Evolutionary conservation across 2,113 vertebrate genomes (phyloP).

Genomic region (Callocephalon fimbriatum): DNA sequence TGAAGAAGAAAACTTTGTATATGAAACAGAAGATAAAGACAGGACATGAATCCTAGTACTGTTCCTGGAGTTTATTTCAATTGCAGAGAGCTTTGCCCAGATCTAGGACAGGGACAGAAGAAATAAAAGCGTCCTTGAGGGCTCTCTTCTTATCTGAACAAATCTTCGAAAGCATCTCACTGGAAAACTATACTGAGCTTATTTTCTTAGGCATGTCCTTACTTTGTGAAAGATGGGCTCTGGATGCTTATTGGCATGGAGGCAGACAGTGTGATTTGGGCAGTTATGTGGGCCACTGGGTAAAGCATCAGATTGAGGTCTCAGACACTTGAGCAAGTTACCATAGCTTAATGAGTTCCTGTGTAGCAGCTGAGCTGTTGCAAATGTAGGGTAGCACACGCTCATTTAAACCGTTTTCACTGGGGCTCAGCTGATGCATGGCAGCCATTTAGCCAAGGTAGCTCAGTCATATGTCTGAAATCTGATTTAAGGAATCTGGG

Average conservation of each 20-base stretch:
- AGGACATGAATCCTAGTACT: not conserved
- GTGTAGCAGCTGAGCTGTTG: constrained; percentile 54
- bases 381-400: constrained; percentile 38
- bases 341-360: constrained; percentile 56
- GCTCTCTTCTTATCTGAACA: not conserved
- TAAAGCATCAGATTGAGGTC: constrained; percentile 41
- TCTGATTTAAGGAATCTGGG: not conserved
- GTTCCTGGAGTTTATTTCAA: not conserved
- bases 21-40: not conserved
- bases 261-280: not conserved
- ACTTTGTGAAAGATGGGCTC: not conserved
- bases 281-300: constrained; percentile 44
- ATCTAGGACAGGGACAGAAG: not conserved
- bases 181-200: not conserved
- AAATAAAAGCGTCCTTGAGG: not conserved
- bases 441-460: constrained; percentile 17
- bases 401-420: constrained; percentile 23
- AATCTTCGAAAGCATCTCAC: not conserved
- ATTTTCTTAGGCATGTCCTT: not conserved
- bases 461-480: not conserved
- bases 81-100: not conserved
- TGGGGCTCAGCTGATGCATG: constrained; percentile 46
- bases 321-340: constrained; percentile 52
- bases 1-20: not conserved
- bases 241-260: not conserved